phyloP scores from a whole-genome alignment of 1,140 invertebrate genomes.

The Brachionus koreanus region DNA sequence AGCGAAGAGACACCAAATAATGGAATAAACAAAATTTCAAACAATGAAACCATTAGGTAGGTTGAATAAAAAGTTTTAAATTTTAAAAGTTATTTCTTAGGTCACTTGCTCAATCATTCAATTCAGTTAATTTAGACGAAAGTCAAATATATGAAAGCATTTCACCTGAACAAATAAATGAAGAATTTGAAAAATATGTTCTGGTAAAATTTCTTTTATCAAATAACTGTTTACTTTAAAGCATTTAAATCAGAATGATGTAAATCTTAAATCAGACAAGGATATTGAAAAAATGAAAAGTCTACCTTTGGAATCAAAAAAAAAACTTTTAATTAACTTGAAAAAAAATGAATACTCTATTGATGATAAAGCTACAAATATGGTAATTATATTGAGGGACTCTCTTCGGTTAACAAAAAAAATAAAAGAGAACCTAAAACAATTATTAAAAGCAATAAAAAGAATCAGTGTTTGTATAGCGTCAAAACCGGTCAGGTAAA shows the following conservation, averaged over 20 bases:
- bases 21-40: neutral
- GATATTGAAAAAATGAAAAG: conserved; percentile 31
- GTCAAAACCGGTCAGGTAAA: conserved; percentile 24
- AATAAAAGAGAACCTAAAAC: conserved; percentile 34
- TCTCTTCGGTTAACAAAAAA: conserved; percentile 4
- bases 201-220: neutral
- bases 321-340: conserved; percentile 29
- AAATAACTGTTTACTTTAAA: neutral
- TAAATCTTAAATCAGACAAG: conserved; percentile 15
- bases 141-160: conserved; percentile 20
- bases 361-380: conserved; percentile 30
- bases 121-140: neutral
- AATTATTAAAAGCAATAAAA: conserved; percentile 9
- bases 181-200: conserved; percentile 43
- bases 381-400: neutral
- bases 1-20: neutral
- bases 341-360: conserved; percentile 24
- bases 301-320: conserved; percentile 16
- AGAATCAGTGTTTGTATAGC: conserved; percentile 39
- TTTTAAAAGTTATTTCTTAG: neutral
- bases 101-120: conserved; percentile 5
- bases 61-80: neutral
- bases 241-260: neutral
- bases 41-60: neutral
- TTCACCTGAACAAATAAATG: conserved; percentile 28